A percentile compares a stretch with the other conserved stretches of the same genome.
These are phyloP conservation scores for Drosophila lini DNA, from an alignment of 1,140 invertebrate genomes.

Conservation along the genomic window DNA sequence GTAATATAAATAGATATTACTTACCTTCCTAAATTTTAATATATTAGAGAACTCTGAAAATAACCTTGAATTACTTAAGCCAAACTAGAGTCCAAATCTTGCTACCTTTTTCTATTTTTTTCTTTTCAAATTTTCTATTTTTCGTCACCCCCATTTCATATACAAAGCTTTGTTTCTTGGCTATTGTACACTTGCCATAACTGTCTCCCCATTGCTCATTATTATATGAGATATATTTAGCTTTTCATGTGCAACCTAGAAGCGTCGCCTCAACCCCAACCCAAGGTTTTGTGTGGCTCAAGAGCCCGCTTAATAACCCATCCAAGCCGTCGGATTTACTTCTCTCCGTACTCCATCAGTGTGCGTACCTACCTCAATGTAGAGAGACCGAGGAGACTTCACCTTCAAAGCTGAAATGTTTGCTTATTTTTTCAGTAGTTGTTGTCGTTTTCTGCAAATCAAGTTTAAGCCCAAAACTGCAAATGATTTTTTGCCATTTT, in stretches of 20 bases:
- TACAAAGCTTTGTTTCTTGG: neutral
- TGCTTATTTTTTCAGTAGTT: neutral
- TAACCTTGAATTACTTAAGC: neutral
- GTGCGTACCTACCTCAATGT: constrained; percentile 64
- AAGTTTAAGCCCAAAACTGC: constrained; percentile 69
- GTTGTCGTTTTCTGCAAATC: constrained; percentile 62
- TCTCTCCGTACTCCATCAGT: constrained; percentile 21
- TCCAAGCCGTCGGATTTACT: constrained; percentile 35
- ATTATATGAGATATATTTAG: neutral
- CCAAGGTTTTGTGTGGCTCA: constrained; percentile 18
- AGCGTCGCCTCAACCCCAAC: constrained; percentile 15
- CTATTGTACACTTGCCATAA: neutral
- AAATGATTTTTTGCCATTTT: constrained; percentile 51
- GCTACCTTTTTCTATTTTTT: too few species aligned
- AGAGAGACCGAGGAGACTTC: constrained; percentile 38
- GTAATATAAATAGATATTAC: neutral
- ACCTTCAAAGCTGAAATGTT: constrained; percentile 59
- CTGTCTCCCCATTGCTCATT: constrained; percentile 1
- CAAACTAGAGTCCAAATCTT: rapidly evolving
- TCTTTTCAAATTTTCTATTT: too few species aligned
- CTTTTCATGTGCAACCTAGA: constrained; percentile 12
- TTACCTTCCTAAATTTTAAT: neutral
- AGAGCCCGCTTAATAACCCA: constrained; percentile 47
- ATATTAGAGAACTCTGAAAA: too few species aligned
- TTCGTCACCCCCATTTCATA: too few species aligned